Evolutionary conservation across 1,140 invertebrate genomes (phyloP).

Genomic region (Hestina assimilis): DNA sequence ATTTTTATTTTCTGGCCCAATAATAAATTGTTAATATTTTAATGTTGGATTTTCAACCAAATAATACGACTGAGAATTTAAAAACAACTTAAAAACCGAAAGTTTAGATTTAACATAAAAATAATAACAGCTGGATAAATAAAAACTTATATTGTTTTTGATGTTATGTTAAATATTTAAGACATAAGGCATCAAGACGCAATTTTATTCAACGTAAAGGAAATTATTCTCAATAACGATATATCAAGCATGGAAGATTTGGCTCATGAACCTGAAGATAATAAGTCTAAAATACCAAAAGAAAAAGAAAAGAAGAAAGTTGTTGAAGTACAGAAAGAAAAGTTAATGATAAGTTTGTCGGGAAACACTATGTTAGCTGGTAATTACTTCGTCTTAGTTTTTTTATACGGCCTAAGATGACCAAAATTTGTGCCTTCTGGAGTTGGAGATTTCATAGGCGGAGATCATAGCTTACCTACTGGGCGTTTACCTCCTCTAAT

Average conservation of each 20-base stretch:
- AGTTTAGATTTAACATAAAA: too few species aligned
- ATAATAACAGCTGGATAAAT: too few species aligned
- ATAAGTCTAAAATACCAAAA: conserved; percentile 14
- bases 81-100: too few species aligned
- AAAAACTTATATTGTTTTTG: too few species aligned
- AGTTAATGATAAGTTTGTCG: conserved; percentile 15
- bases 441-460: too few species aligned
- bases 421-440: too few species aligned
- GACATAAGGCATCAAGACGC: conserved; percentile 24
- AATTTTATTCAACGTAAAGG: conserved; percentile 12
- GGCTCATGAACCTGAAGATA: conserved; percentile 4
- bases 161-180: conserved; percentile 15
- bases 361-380: conserved; percentile 22
- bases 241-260: neutral
- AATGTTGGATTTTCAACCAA: neutral
- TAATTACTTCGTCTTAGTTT: neutral
- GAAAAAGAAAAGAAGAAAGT: conserved; percentile 24
- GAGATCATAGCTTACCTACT: too few species aligned
- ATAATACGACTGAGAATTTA: neutral
- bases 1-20: too few species aligned
- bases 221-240: conserved; percentile 8
- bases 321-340: conserved; percentile 19
- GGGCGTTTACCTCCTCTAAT: too few species aligned
- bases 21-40: neutral
- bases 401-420: too few species aligned